Percentiles rank a stretch among this genome's conserved stretches.
These are phyloP conservation scores for Sitta europaea DNA, from an alignment of 2,113 vertebrate species.

Conservation along the genomic window DNA sequence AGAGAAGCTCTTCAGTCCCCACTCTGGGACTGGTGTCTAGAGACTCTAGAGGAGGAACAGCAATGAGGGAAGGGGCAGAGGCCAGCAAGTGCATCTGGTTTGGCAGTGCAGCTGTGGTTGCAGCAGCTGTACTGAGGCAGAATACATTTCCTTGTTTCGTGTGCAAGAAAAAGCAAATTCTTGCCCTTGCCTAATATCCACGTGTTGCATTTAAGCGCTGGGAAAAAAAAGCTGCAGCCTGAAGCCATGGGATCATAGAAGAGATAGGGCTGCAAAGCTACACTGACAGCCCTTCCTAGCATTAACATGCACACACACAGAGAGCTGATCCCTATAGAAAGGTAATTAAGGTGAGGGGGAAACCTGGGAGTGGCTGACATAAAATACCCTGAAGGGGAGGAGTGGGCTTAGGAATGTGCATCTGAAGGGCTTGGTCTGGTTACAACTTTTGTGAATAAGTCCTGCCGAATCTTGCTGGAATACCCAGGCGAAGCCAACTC, in stretches of 20 bases:
- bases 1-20: neutral
- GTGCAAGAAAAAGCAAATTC: neutral
- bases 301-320: neutral
- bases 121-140: accelerated
- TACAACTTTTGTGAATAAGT: neutral
- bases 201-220: neutral
- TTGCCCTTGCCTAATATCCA: neutral
- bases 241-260: neutral
- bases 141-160: neutral
- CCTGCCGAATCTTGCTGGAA: slow-evolving; percentile 4
- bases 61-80: neutral
- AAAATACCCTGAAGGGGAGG: slow-evolving; percentile 16
- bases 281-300: neutral
- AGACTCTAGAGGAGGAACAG: neutral
- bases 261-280: neutral
- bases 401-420: slow-evolving; percentile 35
- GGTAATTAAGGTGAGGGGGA: slow-evolving; percentile 30
- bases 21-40: neutral
- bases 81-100: neutral
- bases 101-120: neutral
- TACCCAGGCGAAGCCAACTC: neutral
- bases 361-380: slow-evolving; percentile 11
- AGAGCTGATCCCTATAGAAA: neutral
- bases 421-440: slow-evolving; percentile 25
- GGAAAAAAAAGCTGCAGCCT: neutral